phyloP scores from a whole-genome alignment of 2,888 invertebrate species.

The Argyresthia albistria region DNA sequence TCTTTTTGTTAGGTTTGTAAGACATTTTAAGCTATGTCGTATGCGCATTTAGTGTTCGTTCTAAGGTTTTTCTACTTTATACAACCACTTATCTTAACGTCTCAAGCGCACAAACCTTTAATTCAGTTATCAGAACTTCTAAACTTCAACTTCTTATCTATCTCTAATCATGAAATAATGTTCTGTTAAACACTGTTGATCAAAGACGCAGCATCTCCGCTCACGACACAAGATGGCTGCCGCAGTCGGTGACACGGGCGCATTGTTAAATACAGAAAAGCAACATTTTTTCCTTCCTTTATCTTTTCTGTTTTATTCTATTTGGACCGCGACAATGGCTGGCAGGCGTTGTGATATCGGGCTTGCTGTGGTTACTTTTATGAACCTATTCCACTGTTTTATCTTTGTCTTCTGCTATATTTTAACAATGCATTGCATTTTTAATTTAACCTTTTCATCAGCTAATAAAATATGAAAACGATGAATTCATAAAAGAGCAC shows the following conservation, averaged over 20 bases:
- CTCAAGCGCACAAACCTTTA: no score
- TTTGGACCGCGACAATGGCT: conserved; percentile 33
- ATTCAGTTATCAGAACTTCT: no score
- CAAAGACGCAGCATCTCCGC: conserved; percentile 2
- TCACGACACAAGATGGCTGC: conserved; percentile 42
- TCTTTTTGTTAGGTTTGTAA: no score
- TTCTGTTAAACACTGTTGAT: not conserved
- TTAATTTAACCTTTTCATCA: not conserved
- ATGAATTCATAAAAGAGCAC: not conserved
- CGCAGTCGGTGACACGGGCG: conserved; percentile 50
- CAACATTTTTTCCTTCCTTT: conserved; percentile 55
- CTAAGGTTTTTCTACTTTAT: no score
- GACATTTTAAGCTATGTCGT: no score
- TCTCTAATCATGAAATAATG: no score
- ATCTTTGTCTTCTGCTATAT: not conserved
- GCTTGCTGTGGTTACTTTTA: conserved; percentile 47
- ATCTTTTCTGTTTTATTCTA: conserved; percentile 39
- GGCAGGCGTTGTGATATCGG: conserved; percentile 26
- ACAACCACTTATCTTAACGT: no score
- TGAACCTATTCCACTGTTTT: conserved; percentile 23
- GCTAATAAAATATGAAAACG: not conserved
- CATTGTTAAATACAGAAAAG: conserved; percentile 66
- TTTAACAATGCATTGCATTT: not conserved
- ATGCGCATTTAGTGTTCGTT: no score
- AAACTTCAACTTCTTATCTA: no score